A percentile compares a stretch with the other conserved stretches of the same genome.
These are phyloP conservation scores for Cercocebus atys DNA, from an alignment of 2,113 vertebrate species.

Conservation along the genomic window DNA sequence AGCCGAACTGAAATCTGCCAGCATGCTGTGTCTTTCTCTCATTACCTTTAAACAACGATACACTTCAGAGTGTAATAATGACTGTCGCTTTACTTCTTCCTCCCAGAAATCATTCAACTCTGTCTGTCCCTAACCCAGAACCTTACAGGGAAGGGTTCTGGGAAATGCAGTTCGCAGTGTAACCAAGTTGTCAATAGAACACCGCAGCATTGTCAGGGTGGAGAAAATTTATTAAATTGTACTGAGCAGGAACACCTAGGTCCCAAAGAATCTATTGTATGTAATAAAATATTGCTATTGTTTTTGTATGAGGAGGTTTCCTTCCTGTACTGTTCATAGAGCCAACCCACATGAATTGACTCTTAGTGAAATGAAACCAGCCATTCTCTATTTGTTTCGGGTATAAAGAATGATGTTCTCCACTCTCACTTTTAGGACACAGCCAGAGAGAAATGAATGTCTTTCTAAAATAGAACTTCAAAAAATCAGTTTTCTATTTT, in stretches of 20 bases:
- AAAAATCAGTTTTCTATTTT: slow-evolving; percentile 40
- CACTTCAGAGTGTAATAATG: neutral
- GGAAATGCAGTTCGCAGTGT: neutral
- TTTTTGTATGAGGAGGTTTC: neutral
- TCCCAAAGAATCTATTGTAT: neutral
- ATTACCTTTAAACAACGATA: neutral
- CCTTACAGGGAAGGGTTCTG: neutral
- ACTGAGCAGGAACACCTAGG: neutral
- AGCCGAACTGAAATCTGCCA: neutral
- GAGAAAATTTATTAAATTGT: neutral
- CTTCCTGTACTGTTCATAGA: neutral
- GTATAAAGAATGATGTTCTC: neutral
- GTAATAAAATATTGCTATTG: neutral
- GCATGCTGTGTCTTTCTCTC: neutral
- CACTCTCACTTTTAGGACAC: neutral
- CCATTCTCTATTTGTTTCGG: neutral
- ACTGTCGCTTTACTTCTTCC: neutral
- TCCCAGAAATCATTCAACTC: neutral
- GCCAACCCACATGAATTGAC: neutral
- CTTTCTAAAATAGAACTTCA: neutral
- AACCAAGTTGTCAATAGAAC: neutral
- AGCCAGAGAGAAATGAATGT: neutral
- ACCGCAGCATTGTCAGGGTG: neutral
- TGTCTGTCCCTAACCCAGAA: neutral
- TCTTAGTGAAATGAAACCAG: neutral